A percentile compares a stretch with the other conserved stretches of the same genome.
Evolutionary conservation across 2,113 vertebrate genomes (phyloP).

Genomic region (Pontoporia blainvillei): DNA sequence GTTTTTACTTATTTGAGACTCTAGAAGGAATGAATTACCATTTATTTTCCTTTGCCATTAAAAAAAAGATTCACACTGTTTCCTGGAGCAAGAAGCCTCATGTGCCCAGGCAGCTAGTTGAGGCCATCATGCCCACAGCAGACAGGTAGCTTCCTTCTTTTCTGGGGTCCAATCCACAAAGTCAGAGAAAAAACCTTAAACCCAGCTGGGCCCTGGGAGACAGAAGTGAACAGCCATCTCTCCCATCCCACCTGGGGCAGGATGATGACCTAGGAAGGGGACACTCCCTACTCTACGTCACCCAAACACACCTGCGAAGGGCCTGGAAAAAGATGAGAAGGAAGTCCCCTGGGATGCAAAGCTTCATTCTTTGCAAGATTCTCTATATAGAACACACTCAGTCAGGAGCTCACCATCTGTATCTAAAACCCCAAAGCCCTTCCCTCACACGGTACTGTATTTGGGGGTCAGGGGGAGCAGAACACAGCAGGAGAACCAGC

Average conservation of each 20-base stretch:
- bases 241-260: background rate
- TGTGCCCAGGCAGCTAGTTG: background rate
- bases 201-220: background rate
- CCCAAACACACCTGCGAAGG: background rate
- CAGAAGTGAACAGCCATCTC: background rate
- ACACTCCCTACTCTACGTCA: background rate
- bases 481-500: background rate
- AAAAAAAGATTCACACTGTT: background rate
- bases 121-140: background rate
- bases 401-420: background rate
- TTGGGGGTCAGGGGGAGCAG: background rate
- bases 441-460: background rate
- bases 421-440: background rate
- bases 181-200: background rate
- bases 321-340: background rate
- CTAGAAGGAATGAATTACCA: background rate
- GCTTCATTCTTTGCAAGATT: background rate
- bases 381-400: background rate
- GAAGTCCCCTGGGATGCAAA: background rate
- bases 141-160: background rate
- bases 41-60: constrained; percentile 17
- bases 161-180: background rate
- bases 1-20: constrained; percentile 12
- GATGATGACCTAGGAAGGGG: background rate
- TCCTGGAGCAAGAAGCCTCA: background rate